These are phyloP conservation scores for Hydraecia micacea DNA, from an alignment of 2,888 invertebrate genomes.

Conservation along the genomic window DNA sequence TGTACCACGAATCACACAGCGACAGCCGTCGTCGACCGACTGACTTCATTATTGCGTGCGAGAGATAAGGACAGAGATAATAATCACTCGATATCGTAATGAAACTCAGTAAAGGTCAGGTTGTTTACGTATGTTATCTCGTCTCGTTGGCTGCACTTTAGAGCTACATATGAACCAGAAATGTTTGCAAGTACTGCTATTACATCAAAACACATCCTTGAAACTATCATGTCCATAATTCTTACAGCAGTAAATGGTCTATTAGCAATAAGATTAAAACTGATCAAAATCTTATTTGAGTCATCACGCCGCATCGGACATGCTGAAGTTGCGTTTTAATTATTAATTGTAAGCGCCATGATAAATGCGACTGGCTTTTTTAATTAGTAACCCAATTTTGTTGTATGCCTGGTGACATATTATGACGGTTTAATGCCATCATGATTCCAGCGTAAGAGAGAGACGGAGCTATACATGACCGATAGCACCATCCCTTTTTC, in stretches of 20 bases:
- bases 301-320: neutral
- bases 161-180: neutral
- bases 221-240: neutral
- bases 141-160: neutral
- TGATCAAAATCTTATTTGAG: neutral
- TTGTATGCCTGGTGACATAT: neutral
- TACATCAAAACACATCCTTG: neutral
- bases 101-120: neutral
- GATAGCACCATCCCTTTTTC: neutral
- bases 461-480: neutral
- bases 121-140: neutral
- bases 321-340: slow-evolving; percentile 2
- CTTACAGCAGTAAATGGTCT: neutral
- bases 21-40: neutral
- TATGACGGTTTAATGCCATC: neutral
- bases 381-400: too few species aligned
- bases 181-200: slow-evolving; percentile 5
- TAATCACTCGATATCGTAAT: neutral
- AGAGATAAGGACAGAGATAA: neutral
- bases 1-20: neutral
- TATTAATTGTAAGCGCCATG: neutral
- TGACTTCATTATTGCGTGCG: neutral
- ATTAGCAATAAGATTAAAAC: neutral
- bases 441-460: neutral
- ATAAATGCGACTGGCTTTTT: neutral